phyloP scores from a whole-genome alignment of 2,888 invertebrate genomes.

The Nephrotoma flavescens region DNA sequence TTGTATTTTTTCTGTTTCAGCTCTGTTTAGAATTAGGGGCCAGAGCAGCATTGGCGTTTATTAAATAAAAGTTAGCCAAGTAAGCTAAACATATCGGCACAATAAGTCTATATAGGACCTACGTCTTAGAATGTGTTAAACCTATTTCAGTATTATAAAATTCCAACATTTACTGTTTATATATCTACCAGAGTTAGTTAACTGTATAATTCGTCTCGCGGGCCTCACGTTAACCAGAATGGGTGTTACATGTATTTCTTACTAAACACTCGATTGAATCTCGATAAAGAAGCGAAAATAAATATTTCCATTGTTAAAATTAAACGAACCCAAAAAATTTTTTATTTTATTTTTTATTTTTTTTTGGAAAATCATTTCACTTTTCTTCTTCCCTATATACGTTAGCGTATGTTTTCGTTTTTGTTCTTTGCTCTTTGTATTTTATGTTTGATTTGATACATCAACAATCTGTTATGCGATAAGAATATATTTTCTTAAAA shows the following conservation, averaged over 20 bases:
- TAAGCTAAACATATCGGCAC: too few species aligned
- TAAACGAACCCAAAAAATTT: neutral
- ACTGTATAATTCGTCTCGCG: neutral
- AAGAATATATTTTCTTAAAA: conserved; percentile 4
- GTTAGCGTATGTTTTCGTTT: neutral
- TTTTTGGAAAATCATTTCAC: conserved; percentile 1
- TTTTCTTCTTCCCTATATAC: neutral
- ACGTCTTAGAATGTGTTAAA: too few species aligned
- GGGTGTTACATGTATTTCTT: neutral
- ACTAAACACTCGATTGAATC: neutral
- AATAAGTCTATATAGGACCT: too few species aligned
- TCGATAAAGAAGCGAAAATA: neutral
- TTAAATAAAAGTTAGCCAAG: too few species aligned
- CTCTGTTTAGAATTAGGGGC: neutral
- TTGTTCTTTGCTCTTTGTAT: neutral
- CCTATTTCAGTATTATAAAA: too few species aligned
- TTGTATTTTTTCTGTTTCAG: neutral
- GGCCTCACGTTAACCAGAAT: neutral
- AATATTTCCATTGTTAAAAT: conserved; percentile 1
- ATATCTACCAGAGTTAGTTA: too few species aligned
- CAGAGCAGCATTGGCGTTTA: neutral
- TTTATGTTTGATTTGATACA: conserved; percentile 4
- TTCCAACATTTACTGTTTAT: too few species aligned
- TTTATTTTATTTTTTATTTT: neutral
- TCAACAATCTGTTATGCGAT: conserved; percentile 4